Percentiles rank a stretch among this genome's conserved stretches.
These are phyloP conservation scores for Peromyscus melanophrys DNA, from an alignment of 2,797 vertebrate genomes.

Conservation along the genomic window DNA sequence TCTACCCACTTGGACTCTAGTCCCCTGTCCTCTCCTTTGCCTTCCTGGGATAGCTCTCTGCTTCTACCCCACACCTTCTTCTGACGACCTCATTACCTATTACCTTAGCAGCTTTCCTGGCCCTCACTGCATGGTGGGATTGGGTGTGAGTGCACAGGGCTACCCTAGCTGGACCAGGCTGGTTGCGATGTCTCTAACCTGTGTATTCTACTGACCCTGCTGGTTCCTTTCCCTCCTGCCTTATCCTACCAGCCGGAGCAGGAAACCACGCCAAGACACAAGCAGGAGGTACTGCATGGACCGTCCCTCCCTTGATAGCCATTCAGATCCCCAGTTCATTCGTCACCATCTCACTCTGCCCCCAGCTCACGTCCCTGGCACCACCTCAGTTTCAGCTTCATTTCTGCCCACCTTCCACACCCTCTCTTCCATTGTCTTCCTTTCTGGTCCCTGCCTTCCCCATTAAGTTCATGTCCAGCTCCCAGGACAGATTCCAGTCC, in stretches of 20 bases:
- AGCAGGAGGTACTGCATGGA: conserved; percentile 96
- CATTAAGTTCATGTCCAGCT: neutral
- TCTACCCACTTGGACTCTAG: neutral
- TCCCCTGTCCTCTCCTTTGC: neutral
- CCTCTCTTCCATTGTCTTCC: no score
- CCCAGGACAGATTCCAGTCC: neutral
- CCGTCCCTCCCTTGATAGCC: conserved; percentile 37
- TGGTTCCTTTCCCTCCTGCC: conserved; percentile 89
- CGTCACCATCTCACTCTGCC: conserved; percentile 19
- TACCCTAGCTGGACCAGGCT: conserved; percentile 41
- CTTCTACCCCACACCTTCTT: neutral
- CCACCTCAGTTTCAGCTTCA: conserved; percentile 22
- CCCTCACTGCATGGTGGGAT: neutral
- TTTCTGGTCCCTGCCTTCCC: neutral
- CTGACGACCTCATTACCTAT: neutral
- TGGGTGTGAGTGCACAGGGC: neutral
- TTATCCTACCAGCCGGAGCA: conserved; percentile 95
- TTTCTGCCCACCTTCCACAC: neutral
- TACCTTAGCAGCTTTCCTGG: neutral
- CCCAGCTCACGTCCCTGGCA: neutral
- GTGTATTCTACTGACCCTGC: conserved; percentile 89
- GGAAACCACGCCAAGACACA: conserved; percentile 97
- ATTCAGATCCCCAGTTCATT: conserved; percentile 37
- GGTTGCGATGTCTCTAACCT: conserved; percentile 79
- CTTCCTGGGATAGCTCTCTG: neutral